Conservation (phyloP, 2,113 vertebrate genomes). For the Castor canadensis region DNA sequence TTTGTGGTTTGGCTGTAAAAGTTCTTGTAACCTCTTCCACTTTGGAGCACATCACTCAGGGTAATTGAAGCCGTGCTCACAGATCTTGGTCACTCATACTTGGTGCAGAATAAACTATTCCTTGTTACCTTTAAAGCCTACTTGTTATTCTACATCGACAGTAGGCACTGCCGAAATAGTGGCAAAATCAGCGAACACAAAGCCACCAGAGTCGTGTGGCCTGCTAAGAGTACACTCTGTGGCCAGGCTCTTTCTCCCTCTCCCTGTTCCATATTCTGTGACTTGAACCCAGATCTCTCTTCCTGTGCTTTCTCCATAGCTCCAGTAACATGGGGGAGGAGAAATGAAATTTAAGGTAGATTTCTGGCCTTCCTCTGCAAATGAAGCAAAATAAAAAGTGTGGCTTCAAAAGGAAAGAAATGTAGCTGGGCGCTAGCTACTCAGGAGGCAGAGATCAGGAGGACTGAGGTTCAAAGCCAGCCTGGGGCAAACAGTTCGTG, state of each 20-base stretch:
- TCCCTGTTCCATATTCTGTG: too few relatives aligned
- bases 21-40: not conserved
- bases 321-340: not conserved
- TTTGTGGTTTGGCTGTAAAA: not conserved
- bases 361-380: not conserved
- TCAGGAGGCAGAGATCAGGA: too few relatives aligned
- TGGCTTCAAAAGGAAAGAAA: too few relatives aligned
- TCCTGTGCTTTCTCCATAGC: not conserved
- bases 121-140: not conserved
- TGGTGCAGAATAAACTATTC: not conserved
- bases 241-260: not conserved
- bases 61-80: not conserved
- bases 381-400: not conserved
- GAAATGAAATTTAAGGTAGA: not conserved
- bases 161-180: not conserved
- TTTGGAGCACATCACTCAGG: not conserved
- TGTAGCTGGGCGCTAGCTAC: too few relatives aligned
- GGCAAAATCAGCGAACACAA: too few relatives aligned
- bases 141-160: not conserved
- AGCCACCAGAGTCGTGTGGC: not conserved
- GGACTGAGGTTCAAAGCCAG: too few relatives aligned
- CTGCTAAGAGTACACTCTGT: fast-evolving
- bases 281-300: not conserved
- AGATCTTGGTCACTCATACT: not conserved
- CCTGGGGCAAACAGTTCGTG: too few relatives aligned